Evolutionary conservation across 2,113 vertebrate species (phyloP).

Genomic region (Callionymus lyra): DNA sequence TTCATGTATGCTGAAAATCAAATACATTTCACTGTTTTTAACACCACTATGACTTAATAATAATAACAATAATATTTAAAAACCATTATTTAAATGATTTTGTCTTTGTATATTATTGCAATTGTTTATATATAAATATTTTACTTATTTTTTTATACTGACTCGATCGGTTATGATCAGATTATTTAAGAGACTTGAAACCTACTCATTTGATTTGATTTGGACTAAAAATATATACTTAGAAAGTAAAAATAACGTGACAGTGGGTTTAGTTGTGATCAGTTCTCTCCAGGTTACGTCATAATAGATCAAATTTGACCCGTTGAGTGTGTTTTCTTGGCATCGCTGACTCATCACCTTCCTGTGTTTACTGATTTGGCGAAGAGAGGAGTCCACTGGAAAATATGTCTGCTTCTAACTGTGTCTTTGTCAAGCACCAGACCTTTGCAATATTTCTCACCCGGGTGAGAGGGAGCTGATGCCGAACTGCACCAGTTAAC

Average conservation of each 20-base stretch:
- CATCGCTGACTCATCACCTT: slow-evolving; percentile 57
- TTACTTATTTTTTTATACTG: too few relatives aligned
- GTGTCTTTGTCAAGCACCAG: slow-evolving; percentile 74
- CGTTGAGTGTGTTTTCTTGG: slow-evolving; percentile 33
- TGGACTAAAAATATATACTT: background rate
- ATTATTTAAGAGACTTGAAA: too few relatives aligned
- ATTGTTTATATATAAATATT: too few relatives aligned
- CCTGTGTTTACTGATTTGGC: slow-evolving; percentile 63
- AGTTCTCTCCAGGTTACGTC: slow-evolving; percentile 7
- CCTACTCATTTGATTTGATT: too few relatives aligned
- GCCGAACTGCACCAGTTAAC: slow-evolving; percentile 49
- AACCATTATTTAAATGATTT: background rate
- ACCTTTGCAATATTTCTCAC: slow-evolving; percentile 74
- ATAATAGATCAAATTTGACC: slow-evolving; percentile 8
- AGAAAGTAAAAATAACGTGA: background rate
- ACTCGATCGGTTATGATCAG: too few relatives aligned
- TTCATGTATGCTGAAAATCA: too few relatives aligned
- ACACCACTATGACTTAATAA: background rate
- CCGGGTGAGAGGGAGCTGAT: slow-evolving; percentile 60
- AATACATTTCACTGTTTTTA: too few relatives aligned
- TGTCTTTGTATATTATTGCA: too few relatives aligned
- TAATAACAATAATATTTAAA: background rate
- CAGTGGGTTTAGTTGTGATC: background rate
- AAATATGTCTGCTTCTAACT: slow-evolving; percentile 72
- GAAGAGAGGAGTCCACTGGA: slow-evolving; percentile 58